phyloP scores from a whole-genome alignment of 2,888 invertebrate species.

The Rugalucina vietnamica region DNA sequence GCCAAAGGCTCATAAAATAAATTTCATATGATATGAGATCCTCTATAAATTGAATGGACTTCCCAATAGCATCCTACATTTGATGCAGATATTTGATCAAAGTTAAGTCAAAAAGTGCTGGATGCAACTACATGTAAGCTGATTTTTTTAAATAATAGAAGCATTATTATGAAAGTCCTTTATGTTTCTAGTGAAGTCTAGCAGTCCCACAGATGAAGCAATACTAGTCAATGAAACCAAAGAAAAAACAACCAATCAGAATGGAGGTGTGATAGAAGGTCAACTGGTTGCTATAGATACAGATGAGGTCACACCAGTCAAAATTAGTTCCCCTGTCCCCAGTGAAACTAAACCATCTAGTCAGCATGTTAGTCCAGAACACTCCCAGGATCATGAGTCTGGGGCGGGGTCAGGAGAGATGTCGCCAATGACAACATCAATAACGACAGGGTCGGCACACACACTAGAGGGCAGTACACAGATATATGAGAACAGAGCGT shows the following conservation, averaged over 20 bases:
- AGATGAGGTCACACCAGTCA: not conserved
- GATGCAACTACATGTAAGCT: no score
- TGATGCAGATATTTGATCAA: no score
- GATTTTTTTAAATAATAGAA: no score
- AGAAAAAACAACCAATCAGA: not conserved
- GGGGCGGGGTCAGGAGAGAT: constrained; percentile 19
- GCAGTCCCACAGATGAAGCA: not conserved
- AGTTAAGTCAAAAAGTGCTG: no score
- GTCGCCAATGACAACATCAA: constrained; percentile 45
- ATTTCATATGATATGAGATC: no score
- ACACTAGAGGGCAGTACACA: constrained; percentile 51
- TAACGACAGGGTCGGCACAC: constrained; percentile 58
- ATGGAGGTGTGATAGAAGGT: not conserved
- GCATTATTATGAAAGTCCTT: not conserved
- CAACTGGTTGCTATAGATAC: not conserved
- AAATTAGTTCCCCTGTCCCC: not conserved
- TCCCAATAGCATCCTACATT: no score
- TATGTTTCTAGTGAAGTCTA: not conserved
- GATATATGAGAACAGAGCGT: constrained; percentile 74
- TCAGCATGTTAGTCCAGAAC: not conserved
- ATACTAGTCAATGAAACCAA: not conserved
- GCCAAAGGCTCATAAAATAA: no score
- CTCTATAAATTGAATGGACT: no score
- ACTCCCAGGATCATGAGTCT: not conserved
- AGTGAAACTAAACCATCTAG: not conserved